phyloP scores from a whole-genome alignment of 1,140 invertebrate genomes.

The Drosophila nannoptera region DNA sequence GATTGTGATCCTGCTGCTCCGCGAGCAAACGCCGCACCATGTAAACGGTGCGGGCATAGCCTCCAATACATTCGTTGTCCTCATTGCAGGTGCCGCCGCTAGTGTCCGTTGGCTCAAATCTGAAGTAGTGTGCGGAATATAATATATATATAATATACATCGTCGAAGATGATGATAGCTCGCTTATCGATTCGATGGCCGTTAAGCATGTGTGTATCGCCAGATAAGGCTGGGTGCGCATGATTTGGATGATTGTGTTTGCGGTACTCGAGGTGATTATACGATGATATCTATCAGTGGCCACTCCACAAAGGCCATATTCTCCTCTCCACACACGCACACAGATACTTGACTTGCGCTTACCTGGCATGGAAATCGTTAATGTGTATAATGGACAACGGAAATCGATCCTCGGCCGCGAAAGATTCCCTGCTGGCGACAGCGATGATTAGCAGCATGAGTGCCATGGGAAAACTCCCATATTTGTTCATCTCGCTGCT shows the following conservation, averaged over 20 bases:
- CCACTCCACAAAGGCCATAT: not conserved
- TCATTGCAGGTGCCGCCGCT: constrained; percentile 83
- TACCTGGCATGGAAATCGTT: constrained; percentile 91
- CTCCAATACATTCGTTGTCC: constrained; percentile 83
- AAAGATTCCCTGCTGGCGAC: not conserved
- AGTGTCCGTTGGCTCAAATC: constrained; percentile 85
- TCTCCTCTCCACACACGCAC: too few species aligned
- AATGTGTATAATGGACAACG: constrained; percentile 88
- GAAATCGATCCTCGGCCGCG: constrained; percentile 79
- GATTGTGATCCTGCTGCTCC: constrained; percentile 82
- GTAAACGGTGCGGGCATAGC: constrained; percentile 85
- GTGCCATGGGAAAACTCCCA: not conserved
- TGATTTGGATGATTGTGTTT: constrained; percentile 18
- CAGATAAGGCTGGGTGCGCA: constrained; percentile 1
- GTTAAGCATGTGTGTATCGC: not conserved
- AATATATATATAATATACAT: not conserved
- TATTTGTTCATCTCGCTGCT: too few species aligned
- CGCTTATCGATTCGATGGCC: constrained; percentile 6
- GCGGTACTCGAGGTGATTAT: constrained; percentile 11
- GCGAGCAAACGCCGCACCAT: constrained; percentile 81
- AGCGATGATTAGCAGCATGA: constrained; percentile 3
- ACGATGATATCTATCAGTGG: constrained; percentile 12
- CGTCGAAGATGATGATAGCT: not conserved
- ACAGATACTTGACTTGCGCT: constrained; percentile 1
- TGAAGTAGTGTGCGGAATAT: constrained; percentile 49